These are phyloP conservation scores for Poicephalus meyeri DNA, from an alignment of 2,113 vertebrate genomes.

Conservation along the genomic window DNA sequence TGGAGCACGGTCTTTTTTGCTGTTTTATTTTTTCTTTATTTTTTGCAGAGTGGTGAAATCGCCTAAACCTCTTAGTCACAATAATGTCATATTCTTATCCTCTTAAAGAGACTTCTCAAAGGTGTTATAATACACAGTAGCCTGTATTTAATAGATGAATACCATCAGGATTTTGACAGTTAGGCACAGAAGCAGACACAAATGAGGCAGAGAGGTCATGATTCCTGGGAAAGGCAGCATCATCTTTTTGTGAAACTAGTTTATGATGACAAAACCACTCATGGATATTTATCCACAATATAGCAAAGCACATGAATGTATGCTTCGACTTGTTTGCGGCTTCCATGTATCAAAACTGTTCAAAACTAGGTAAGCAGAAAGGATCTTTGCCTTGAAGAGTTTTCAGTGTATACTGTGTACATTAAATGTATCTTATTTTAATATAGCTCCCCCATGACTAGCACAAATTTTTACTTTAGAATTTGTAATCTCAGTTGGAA, in stretches of 20 bases:
- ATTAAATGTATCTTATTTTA: not conserved
- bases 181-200: not conserved
- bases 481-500: not conserved
- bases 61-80: not conserved
- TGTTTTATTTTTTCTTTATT: not conserved
- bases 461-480: not conserved
- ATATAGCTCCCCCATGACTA: not conserved
- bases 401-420: not conserved
- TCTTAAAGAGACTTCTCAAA: not conserved
- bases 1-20: not conserved
- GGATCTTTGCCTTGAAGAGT: not conserved
- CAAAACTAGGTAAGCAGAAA: not conserved
- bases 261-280: not conserved
- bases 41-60: not conserved
- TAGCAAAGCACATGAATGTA: not conserved
- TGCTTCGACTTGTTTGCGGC: not conserved
- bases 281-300: not conserved
- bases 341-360: not conserved
- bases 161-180: not conserved
- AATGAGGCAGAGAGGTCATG: not conserved
- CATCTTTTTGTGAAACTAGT: not conserved
- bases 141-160: not conserved
- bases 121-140: rapidly evolving
- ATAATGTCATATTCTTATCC: not conserved
- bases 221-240: not conserved